Percentiles rank a stretch among this genome's conserved stretches.
Evolutionary conservation across 2,797 vertebrate genomes (phyloP).

Genomic region (Kryptolebias ocellatus): DNA sequence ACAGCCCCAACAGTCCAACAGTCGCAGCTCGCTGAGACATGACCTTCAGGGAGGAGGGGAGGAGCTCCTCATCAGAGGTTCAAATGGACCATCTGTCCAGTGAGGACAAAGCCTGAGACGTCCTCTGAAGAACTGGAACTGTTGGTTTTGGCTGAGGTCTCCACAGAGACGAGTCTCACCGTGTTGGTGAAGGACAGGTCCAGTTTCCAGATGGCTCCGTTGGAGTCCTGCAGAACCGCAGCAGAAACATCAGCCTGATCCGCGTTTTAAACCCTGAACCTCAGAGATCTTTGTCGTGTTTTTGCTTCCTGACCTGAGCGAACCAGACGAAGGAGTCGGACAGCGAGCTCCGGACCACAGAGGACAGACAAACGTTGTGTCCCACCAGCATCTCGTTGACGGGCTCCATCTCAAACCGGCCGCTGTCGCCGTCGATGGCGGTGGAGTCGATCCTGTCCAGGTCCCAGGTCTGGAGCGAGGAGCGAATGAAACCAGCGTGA

Average conservation of each 20-base stretch:
- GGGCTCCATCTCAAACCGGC: constrained; percentile 87
- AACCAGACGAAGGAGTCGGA: constrained; percentile 87
- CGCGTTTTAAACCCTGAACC: background rate
- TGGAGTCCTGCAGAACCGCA: constrained; percentile 84
- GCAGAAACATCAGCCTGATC: background rate
- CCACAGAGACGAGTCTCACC: constrained; percentile 72
- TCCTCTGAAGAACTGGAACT: background rate
- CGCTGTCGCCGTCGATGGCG: constrained; percentile 77
- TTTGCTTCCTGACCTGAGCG: constrained; percentile 86
- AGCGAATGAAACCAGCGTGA: background rate
- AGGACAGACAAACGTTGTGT: constrained; percentile 85
- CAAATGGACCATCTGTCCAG: background rate
- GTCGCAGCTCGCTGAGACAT: too few relatives aligned
- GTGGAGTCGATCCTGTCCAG: constrained; percentile 88
- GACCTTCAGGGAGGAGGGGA: too few relatives aligned
- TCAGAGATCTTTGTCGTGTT: constrained; percentile 16
- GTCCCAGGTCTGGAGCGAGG: constrained; percentile 87
- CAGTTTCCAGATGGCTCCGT: constrained; percentile 93
- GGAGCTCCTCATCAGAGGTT: too few relatives aligned
- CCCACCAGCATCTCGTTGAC: constrained; percentile 90
- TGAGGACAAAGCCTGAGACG: background rate
- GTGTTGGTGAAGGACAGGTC: constrained; percentile 92
- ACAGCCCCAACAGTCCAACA: too few relatives aligned
- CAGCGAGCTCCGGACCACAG: constrained; percentile 84
- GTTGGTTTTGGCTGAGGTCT: too few relatives aligned